Base-by-base conservation (phyloP, 2,888 invertebrate species). In the Ochropleura leucogaster region DNA sequence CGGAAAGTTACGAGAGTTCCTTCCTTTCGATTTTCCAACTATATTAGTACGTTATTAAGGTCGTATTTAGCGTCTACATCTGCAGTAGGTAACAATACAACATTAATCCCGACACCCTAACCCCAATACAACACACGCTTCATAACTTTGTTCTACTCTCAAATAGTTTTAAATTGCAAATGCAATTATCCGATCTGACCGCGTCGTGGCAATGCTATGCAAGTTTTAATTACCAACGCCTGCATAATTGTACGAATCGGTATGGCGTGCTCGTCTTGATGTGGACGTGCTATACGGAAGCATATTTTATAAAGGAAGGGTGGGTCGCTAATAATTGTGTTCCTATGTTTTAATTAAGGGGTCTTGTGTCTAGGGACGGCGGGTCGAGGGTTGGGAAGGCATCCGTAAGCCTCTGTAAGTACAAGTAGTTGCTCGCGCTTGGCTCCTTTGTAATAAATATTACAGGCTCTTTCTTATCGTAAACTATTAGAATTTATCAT, bases 111-210 rank as follows among this genome's bases (percentile, higher is more conserved):
- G 69, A 72, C 72, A 59, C 42, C 42, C 72, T 76, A 77, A 76
- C 82, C 77, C 51, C 49, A 80, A 82, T 74, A 80, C 72, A 30
- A 78, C 67, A 80, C 72, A 80, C 67, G 69, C 18, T 42, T 85
- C 85, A 84, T 81, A 82, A 82, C 79, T 77, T 77, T 69, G 68
- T 74, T 77, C 82, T 82, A 77, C 82, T 86, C 84, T 74, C 89
- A 88, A 88, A 90, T 91, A 88, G 89, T 89, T 92, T 91, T 90
- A 91, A 89, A 91, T 92, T 91, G 91, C 90, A 89, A 91, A 92
- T 91, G 90, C 89, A 90, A 91, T 91, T 90, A 90, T 87, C 80
- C 70, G 74, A 55, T 80, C 83, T 84, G 89, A 89, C 88, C 86
- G 86, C 77, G 77, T 59, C 81, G 68, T 47, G 74, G 82, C 74